phyloP scores from a whole-genome alignment of 2,113 vertebrate genomes.

The Willisornis vidua region DNA sequence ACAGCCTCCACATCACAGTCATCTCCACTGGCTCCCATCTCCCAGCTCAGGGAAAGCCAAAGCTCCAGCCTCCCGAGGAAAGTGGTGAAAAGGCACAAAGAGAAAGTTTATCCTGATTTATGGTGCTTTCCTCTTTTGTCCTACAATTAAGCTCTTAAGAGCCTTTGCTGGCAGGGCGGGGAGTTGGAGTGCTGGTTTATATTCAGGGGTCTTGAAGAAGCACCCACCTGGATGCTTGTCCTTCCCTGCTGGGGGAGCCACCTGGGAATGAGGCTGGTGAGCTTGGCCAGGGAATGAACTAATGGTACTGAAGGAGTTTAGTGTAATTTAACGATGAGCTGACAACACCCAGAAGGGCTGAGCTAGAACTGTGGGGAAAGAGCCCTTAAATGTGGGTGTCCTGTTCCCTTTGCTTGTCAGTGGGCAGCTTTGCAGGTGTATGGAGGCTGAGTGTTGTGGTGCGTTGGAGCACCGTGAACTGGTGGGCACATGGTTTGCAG shows the following conservation, averaged over 20 bases:
- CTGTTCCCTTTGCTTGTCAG: neutral
- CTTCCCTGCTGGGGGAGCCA: neutral
- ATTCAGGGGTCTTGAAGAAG: neutral
- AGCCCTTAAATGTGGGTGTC: neutral
- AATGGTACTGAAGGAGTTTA: neutral
- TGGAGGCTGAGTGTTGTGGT: neutral
- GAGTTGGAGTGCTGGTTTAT: neutral
- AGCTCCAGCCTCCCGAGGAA: neutral
- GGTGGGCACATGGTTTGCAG: fast-evolving
- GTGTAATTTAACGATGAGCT: neutral
- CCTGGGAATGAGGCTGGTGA: neutral
- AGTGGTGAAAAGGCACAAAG: neutral
- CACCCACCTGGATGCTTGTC: neutral
- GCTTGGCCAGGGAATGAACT: neutral
- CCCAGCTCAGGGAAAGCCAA: neutral
- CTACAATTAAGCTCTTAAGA: neutral
- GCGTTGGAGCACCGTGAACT: fast-evolving
- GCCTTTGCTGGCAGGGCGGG: neutral
- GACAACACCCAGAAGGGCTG: neutral
- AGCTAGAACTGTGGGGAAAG: neutral
- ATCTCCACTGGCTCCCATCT: neutral
- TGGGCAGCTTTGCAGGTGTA: neutral
- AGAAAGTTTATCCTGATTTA: conserved; percentile 42
- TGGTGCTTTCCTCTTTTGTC: conserved; percentile 5
- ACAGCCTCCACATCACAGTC: neutral